Evolutionary conservation across 2,113 vertebrate species (phyloP), one percentile per base, ranked within the genome.

Genomic region (Phainopepla nitens): DNA sequence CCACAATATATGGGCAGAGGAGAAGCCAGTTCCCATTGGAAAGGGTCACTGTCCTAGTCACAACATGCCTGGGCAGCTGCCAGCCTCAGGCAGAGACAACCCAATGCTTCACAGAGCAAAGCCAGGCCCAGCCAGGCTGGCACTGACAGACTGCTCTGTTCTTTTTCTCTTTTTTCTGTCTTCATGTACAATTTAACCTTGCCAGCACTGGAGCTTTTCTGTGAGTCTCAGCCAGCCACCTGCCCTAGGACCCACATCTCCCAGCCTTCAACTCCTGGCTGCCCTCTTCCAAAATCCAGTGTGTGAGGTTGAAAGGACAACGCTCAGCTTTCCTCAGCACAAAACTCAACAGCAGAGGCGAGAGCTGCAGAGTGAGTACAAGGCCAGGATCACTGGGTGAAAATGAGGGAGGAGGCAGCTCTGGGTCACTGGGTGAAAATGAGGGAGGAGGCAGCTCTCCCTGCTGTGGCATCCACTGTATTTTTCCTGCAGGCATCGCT

Each of bases 351-450:
- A 9, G 72, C 87, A 90, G 73, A 90, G 76, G 73, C 2, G 0
- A 93, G 70, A 77, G 42, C 44, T 28, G 13, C 42, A 69, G 45
- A 84, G 97, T 98, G 82, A 98, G 97, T 97, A 93, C 0, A 2
- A 47, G 64, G 29, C 47, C 2, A 2, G 35, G 33, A 39, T 39
- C 0, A 0, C n/a, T 49, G 66, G 28, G 16, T 42, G 60, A 54
- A 64, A 29, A 22, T 3, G 3, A 60, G 35, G 36, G 45, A 89
- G 36, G 53, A 35, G 36, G 54, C 57, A 29, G 24, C 23, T 81
- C 29, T 86, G 35, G 33, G 42, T 39, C 0, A 0, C n/a, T 49
- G 69, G 25, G 16, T 42, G 60, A 54, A 64, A 29, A 22, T 3
- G 3, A 60, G 35, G n/a, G 45, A 89, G 36, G 53, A 35, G 36